Conservation (phyloP, 2,113 vertebrate species). For the Ctenodactylus gundi region DNA sequence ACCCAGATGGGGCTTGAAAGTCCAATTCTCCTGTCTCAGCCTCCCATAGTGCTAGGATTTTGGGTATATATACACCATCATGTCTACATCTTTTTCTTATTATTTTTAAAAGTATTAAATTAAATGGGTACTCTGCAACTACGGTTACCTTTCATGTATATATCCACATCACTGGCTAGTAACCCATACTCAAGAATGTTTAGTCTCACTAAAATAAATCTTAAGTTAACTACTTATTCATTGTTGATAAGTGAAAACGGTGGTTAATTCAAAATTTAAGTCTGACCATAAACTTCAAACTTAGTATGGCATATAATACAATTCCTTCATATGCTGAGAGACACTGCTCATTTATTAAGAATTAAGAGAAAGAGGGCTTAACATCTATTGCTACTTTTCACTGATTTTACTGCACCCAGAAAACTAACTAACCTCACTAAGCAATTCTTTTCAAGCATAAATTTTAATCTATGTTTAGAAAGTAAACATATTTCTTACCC, state of each 20-base stretch:
- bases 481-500: background rate
- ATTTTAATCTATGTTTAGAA: background rate
- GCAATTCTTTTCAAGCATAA: slow-evolving; percentile 20
- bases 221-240: slow-evolving; percentile 9
- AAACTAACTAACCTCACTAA: background rate
- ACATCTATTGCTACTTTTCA: slow-evolving; percentile 43
- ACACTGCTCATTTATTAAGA: slow-evolving; percentile 6
- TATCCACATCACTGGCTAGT: background rate
- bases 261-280: slow-evolving; percentile 15
- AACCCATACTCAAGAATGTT: slow-evolving; percentile 11
- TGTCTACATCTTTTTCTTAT: background rate
- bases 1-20: background rate
- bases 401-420: slow-evolving; percentile 23
- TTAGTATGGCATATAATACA: background rate
- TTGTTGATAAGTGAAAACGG: slow-evolving; percentile 10
- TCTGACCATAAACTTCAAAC: background rate
- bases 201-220: background rate
- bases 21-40: background rate
- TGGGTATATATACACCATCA: background rate
- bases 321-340: background rate
- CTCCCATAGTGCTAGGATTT: background rate
- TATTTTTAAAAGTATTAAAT: slow-evolving; percentile 2
- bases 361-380: no score
- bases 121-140: background rate
- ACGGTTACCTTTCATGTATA: background rate